These are phyloP conservation scores for Tenthredo distinguenda DNA, from an alignment of 2,888 invertebrate species.

Conservation along the genomic window DNA sequence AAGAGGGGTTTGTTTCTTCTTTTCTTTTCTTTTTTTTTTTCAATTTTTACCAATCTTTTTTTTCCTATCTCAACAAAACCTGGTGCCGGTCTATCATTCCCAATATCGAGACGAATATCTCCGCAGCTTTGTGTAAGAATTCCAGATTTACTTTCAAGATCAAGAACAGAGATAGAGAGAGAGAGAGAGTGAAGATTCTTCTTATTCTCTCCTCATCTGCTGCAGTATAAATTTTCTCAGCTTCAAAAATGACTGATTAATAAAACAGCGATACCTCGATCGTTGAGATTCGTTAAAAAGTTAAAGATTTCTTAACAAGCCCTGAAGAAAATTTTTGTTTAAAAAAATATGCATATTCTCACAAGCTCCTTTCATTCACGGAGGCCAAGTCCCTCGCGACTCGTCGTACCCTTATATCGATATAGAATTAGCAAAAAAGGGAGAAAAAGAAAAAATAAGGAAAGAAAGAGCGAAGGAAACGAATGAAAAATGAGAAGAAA, in stretches of 20 bases:
- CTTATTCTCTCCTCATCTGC: neutral
- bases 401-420: neutral
- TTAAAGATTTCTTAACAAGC: neutral
- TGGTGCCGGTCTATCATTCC: neutral
- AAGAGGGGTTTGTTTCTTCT: no score
- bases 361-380: constrained; percentile 2
- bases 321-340: neutral
- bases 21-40: neutral
- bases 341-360: neutral
- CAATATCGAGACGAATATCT: neutral
- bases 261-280: neutral
- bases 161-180: neutral
- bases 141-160: neutral
- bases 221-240: neutral
- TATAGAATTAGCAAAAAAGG: neutral
- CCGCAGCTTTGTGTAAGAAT: neutral
- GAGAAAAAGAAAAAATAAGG: neutral
- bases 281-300: neutral
- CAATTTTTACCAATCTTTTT: neutral
- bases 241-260: neutral
- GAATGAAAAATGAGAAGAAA: neutral
- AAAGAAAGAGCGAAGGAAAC: neutral
- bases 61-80: no score
- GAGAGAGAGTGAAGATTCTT: neutral
- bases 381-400: constrained; percentile 17